phyloP scores from a whole-genome alignment of 2,888 invertebrate species.

The Cremastinae sp. region DNA sequence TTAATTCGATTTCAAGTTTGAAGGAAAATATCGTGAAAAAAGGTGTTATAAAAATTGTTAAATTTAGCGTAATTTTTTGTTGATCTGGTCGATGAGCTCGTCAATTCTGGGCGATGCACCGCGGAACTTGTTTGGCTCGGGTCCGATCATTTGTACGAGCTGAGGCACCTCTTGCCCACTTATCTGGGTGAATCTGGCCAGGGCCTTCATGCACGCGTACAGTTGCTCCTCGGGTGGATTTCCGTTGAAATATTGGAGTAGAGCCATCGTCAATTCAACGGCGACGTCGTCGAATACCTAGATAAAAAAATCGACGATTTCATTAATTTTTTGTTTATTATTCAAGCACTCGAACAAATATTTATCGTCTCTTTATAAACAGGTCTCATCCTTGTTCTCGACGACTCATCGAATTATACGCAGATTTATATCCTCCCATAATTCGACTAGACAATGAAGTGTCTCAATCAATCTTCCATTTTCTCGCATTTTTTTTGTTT shows the following conservation, averaged over 20 bases:
- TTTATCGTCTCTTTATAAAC: slow-evolving; percentile 10
- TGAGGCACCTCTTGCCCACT: slow-evolving; percentile 92
- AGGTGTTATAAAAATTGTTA: slow-evolving; percentile 8
- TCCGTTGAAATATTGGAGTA: slow-evolving; percentile 92
- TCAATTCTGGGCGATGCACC: slow-evolving; percentile 91
- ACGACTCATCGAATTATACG: slow-evolving; percentile 3
- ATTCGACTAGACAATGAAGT: slow-evolving; percentile 21
- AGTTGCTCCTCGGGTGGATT: slow-evolving; percentile 90
- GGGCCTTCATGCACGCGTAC: slow-evolving; percentile 89
- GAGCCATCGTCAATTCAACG: slow-evolving; percentile 94
- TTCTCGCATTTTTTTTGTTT: slow-evolving; percentile 12
- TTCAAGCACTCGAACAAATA: not conserved
- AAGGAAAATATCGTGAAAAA: not conserved
- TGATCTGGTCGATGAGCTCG: slow-evolving; percentile 88
- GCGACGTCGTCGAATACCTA: slow-evolving; percentile 97
- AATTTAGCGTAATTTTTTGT: slow-evolving; percentile 83
- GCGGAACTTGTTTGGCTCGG: slow-evolving; percentile 90
- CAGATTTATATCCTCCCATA: slow-evolving; percentile 3
- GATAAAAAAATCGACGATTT: slow-evolving; percentile 60
- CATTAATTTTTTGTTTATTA: not conserved
- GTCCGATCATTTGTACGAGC: slow-evolving; percentile 94
- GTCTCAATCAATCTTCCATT: slow-evolving; percentile 22
- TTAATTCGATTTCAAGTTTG: not conserved
- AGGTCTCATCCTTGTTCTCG: slow-evolving; percentile 5
- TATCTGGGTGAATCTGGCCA: slow-evolving; percentile 87